Percentiles rank a stretch among this genome's conserved stretches.
Conservation (phyloP, 2,113 vertebrate genomes). For the Verasper variegatus region DNA sequence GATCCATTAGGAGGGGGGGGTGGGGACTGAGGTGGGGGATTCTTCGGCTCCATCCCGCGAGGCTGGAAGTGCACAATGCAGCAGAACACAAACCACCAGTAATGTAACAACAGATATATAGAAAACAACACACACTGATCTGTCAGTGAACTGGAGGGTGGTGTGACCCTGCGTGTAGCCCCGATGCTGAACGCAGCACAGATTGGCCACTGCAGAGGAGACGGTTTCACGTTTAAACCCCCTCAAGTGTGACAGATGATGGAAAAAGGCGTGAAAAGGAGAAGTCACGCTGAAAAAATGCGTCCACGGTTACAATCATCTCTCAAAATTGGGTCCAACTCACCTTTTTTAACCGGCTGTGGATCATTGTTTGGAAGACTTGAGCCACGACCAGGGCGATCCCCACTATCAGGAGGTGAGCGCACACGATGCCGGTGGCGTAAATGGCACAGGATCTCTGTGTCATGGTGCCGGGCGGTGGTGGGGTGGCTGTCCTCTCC, state of each 20-base stretch:
- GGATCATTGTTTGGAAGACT: conserved; percentile 85
- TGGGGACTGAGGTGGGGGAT: not conserved
- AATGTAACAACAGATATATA: not conserved
- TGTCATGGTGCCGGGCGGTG: conserved; percentile 71
- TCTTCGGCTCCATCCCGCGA: not conserved
- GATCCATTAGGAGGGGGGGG: conserved; percentile 1
- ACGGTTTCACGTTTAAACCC: not conserved
- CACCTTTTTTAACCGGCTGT: conserved; percentile 83
- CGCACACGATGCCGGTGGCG: conserved; percentile 83
- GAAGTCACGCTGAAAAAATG: no score
- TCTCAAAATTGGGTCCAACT: not conserved
- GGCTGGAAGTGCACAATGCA: conserved; percentile 12
- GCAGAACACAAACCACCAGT: not conserved
- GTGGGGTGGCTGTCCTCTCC: not conserved
- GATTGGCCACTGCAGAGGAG: conserved; percentile 40
- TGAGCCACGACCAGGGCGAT: conserved; percentile 85
- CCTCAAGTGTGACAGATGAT: conserved; percentile 10
- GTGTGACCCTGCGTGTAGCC: conserved; percentile 7
- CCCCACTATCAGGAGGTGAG: conserved; percentile 83
- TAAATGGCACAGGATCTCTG: conserved; percentile 85
- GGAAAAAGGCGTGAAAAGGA: not conserved
- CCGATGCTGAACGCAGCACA: conserved; percentile 24
- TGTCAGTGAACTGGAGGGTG: no score
- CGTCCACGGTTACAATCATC: no score
- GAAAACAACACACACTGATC: not conserved